A percentile compares a stretch with the other conserved stretches of the same genome.
phyloP scores from a whole-genome alignment of 1,140 invertebrate species.

The Homalodisca vitripennis region DNA sequence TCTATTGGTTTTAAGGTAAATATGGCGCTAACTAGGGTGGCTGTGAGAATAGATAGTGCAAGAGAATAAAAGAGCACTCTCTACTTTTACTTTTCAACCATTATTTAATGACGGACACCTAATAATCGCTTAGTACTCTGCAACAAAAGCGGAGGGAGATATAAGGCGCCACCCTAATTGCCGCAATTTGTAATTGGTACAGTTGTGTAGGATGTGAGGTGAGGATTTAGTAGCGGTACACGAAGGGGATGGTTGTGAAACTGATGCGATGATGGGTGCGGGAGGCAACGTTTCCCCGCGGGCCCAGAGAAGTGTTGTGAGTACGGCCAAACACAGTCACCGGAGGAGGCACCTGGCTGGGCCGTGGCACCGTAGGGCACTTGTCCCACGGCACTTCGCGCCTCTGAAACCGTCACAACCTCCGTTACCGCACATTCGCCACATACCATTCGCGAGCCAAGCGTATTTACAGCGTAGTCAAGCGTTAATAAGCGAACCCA shows the following conservation, averaged over 20 bases:
- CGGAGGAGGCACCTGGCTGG: constrained; percentile 75
- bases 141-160: too few relatives aligned
- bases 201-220: too few relatives aligned
- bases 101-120: too few relatives aligned
- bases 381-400: constrained; percentile 78
- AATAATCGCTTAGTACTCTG: too few relatives aligned
- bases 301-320: constrained; percentile 26
- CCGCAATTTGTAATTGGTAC: neutral
- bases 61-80: too few relatives aligned
- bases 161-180: too few relatives aligned
- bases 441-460: neutral
- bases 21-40: too few relatives aligned
- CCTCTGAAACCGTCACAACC: constrained; percentile 55
- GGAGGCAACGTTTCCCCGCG: constrained; percentile 24
- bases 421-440: constrained; percentile 6
- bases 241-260: constrained; percentile 36
- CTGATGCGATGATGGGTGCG: constrained; percentile 38
- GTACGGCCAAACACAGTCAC: constrained; percentile 73
- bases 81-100: too few relatives aligned
- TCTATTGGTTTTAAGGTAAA: too few relatives aligned
- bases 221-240: constrained; percentile 10
- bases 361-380: constrained; percentile 76
- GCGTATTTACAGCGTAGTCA: neutral
- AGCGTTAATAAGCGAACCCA: neutral
- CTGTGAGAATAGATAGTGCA: too few relatives aligned